These are phyloP conservation scores for Azemiops feae DNA, from an alignment of 2,113 vertebrate species.

Conservation along the genomic window DNA sequence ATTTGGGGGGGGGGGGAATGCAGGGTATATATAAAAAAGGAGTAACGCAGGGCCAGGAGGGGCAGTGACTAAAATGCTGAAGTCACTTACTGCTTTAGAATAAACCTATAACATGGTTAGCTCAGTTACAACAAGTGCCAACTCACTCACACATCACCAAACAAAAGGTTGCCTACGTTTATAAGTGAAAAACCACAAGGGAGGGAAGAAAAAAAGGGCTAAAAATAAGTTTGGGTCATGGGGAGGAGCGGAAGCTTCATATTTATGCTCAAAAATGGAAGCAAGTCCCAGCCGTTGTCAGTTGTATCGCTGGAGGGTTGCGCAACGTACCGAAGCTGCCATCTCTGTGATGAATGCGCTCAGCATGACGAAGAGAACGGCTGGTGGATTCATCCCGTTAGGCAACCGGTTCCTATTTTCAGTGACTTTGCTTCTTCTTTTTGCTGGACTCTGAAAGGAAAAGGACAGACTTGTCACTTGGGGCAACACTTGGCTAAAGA, in stretches of 20 bases:
- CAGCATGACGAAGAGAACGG: conserved; percentile 39
- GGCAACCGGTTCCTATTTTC: conserved; percentile 26
- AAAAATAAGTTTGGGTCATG: background rate
- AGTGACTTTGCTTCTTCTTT: conserved; percentile 6
- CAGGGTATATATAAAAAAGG: background rate
- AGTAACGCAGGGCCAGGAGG: background rate
- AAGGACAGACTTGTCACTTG: conserved; percentile 7
- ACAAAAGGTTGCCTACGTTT: background rate
- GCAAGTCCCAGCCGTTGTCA: background rate
- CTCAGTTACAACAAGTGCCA: background rate
- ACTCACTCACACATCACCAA: background rate
- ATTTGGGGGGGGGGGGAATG: background rate
- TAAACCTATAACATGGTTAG: background rate
- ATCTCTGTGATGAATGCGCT: conserved; percentile 17
- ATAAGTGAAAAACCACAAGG: background rate
- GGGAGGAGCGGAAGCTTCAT: conserved; percentile 14
- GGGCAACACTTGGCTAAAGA: background rate
- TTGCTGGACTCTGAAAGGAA: conserved; percentile 46
- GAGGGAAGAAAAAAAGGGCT: background rate
- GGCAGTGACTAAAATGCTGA: background rate
- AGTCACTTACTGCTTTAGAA: background rate
- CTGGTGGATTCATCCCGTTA: conserved; percentile 50
- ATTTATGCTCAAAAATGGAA: conserved; percentile 7
- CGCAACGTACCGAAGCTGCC: conserved; percentile 54
- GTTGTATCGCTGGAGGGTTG: background rate